A percentile compares a stretch with the other conserved stretches of the same genome.
These are phyloP conservation scores for Amblyteles armatorius DNA, from an alignment of 2,888 invertebrate genomes.

Conservation along the genomic window DNA sequence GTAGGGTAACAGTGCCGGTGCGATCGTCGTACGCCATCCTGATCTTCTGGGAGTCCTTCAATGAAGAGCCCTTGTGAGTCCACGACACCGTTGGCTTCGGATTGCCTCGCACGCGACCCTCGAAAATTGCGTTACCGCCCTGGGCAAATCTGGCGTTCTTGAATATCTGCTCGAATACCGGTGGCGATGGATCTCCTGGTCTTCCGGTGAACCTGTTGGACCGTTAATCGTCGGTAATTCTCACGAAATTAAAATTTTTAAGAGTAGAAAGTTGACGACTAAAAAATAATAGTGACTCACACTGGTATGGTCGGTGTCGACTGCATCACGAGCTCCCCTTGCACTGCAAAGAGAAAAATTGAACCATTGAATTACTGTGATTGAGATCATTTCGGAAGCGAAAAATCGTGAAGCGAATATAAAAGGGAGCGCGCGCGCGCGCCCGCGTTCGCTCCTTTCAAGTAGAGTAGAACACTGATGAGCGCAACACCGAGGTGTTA, in stretches of 20 bases:
- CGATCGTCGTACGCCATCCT: constrained; percentile 96
- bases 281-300: constrained; percentile 75
- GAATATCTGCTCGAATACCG: constrained; percentile 98
- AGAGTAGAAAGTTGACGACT: not conserved
- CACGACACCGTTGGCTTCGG: constrained; percentile 96
- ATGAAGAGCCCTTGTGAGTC: constrained; percentile 94
- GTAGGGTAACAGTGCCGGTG: constrained; percentile 95
- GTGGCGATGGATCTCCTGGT: constrained; percentile 94
- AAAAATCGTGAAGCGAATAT: constrained; percentile 6
- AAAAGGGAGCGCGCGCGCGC: not conserved
- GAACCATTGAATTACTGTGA: not conserved
- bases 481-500: constrained; percentile 65
- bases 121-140: constrained; percentile 96
- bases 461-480: constrained; percentile 74
- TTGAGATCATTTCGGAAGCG: constrained; percentile 3
- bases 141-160: constrained; percentile 97
- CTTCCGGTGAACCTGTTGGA: constrained; percentile 82
- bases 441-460: constrained; percentile 52
- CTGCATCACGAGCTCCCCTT: constrained; percentile 88
- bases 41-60: constrained; percentile 94
- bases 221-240: constrained; percentile 33
- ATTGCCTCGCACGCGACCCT: constrained; percentile 95
- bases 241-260: constrained; percentile 24
- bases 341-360: constrained; percentile 86
- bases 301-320: constrained; percentile 83